Evolutionary conservation across 2,797 vertebrate genomes (phyloP).

Genomic region (Euphonia xanthogaster): DNA sequence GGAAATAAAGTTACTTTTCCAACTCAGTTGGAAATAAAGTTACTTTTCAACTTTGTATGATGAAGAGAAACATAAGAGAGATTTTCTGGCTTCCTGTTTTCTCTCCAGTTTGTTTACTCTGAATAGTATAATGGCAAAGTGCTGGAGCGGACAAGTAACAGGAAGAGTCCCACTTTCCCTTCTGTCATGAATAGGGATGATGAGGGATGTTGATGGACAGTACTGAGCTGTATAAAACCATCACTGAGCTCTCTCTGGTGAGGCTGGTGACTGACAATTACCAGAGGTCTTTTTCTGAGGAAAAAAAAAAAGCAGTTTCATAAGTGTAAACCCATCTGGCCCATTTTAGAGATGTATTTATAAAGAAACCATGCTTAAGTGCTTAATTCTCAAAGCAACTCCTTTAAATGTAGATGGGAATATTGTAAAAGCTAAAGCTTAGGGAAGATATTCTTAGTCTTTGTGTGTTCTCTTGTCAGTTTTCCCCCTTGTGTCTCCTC

Average conservation of each 20-base stretch:
- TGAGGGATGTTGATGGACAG: not conserved
- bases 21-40: not conserved
- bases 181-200: not conserved
- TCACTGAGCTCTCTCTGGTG: not conserved
- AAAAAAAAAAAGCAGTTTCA: not conserved
- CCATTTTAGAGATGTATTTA: not conserved
- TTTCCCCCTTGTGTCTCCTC: not conserved
- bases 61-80: not conserved
- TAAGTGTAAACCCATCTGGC: not conserved
- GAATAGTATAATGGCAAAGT: not conserved
- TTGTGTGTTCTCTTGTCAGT: not conserved
- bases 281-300: not conserved
- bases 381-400: not conserved
- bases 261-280: not conserved
- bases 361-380: not conserved
- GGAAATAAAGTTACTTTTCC: not conserved
- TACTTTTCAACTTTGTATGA: not conserved
- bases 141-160: fast-evolving
- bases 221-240: not conserved
- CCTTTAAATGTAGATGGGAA: not conserved
- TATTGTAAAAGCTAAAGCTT: not conserved
- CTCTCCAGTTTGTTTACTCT: not conserved
- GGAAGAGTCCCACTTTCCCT: not conserved
- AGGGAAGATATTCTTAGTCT: not conserved
- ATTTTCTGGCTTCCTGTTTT: not conserved